Percentiles rank a stretch among this genome's conserved stretches.
Conservation (phyloP, 2,797 vertebrate species). For the Sternarchorhynchus goeldii region DNA sequence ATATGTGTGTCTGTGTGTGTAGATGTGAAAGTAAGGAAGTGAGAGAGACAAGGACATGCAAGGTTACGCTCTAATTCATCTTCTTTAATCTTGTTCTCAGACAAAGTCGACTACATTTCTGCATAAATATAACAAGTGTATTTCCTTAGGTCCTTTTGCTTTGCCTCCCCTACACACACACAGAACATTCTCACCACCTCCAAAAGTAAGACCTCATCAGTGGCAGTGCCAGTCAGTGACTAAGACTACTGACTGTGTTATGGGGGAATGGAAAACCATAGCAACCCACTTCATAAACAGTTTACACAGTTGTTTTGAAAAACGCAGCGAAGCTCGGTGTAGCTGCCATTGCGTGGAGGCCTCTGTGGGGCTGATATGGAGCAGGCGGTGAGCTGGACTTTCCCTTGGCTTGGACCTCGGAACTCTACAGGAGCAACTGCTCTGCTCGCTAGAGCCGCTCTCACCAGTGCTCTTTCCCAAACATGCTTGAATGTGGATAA, state of each 20-base stretch:
- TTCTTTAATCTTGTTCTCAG: background rate
- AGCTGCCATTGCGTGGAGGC: conserved; percentile 35
- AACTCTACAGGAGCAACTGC: background rate
- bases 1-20: conserved; percentile 11
- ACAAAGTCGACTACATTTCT: background rate
- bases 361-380: conserved; percentile 26
- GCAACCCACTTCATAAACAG: conserved; percentile 40
- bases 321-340: conserved; percentile 23
- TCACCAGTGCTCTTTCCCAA: background rate
- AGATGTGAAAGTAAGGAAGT: background rate
- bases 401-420: background rate
- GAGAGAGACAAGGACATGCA: background rate
- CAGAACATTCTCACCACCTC: conserved; percentile 19
- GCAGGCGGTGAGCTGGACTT: conserved; percentile 22
- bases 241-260: conserved; percentile 32
- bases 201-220: background rate
- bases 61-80: background rate
- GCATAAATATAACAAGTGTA: too few relatives aligned
- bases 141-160: too few relatives aligned
- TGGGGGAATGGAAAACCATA: conserved; percentile 29
- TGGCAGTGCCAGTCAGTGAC: conserved; percentile 6
- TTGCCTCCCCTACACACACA: background rate
- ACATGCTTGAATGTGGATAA: background rate
- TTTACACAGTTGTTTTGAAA: conserved; percentile 37
- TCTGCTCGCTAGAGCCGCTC: too few relatives aligned